Percentiles rank a stretch among this genome's conserved stretches.
These are phyloP conservation scores for Meghimatium bilineatum DNA, from an alignment of 2,888 invertebrate species.

Conservation along the genomic window DNA sequence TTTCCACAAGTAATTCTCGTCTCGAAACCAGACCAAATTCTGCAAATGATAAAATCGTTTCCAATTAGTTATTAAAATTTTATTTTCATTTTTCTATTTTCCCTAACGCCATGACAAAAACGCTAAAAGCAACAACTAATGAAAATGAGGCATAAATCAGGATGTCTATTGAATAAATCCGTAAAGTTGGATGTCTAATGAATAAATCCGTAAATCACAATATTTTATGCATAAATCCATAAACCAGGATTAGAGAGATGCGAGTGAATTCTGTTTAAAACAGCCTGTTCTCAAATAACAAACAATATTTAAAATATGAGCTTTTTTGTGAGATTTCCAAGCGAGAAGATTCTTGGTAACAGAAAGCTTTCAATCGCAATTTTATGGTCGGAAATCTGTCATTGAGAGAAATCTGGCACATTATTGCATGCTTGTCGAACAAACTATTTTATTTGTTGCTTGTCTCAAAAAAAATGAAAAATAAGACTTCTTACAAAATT, in stretches of 20 bases:
- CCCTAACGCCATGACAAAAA: neutral
- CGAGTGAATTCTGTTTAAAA: neutral
- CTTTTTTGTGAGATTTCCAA: neutral
- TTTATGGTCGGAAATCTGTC: too few relatives aligned
- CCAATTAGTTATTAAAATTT: neutral
- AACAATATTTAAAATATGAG: neutral
- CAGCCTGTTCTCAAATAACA: neutral
- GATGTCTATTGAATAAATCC: neutral
- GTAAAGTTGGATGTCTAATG: slow-evolving; percentile 3
- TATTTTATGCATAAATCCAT: neutral
- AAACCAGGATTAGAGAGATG: neutral
- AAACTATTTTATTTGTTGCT: too few relatives aligned
- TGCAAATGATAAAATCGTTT: neutral
- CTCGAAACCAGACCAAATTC: neutral
- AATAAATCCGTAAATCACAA: too few relatives aligned
- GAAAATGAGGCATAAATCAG: too few relatives aligned
- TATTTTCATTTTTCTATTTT: neutral
- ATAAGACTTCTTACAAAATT: too few relatives aligned
- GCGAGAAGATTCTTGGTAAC: neutral
- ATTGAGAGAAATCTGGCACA: too few relatives aligned
- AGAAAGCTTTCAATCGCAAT: too few relatives aligned
- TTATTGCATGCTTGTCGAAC: too few relatives aligned
- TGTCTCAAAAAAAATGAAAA: too few relatives aligned
- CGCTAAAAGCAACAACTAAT: neutral
- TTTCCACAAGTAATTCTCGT: neutral